A percentile compares a stretch with the other conserved stretches of the same genome.
These are phyloP conservation scores for Lysandra coridon DNA, from an alignment of 2,888 invertebrate genomes.

Conservation along the genomic window DNA sequence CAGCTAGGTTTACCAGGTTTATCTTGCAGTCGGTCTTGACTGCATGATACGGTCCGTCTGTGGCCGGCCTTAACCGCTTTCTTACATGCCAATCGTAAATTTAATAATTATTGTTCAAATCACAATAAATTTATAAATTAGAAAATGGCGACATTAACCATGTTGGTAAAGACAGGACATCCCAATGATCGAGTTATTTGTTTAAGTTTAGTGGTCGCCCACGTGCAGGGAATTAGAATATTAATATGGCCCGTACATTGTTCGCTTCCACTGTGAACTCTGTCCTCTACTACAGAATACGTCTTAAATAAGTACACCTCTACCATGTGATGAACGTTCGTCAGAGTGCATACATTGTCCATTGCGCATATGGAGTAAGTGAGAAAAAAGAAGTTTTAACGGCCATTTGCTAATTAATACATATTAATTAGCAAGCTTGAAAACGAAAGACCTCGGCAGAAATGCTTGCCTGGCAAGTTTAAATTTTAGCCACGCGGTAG, in stretches of 20 bases:
- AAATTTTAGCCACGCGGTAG: too few species aligned
- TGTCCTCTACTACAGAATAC: conserved; percentile 30
- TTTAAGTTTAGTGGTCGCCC: conserved; percentile 76
- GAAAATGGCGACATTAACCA: conserved; percentile 32
- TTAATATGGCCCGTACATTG: conserved; percentile 61
- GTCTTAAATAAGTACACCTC: neutral
- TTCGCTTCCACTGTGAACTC: conserved; percentile 57
- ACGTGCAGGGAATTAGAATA: conserved; percentile 66
- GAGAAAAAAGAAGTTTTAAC: too few species aligned
- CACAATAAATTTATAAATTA: conserved; percentile 5
- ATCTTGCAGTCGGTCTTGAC: too few species aligned
- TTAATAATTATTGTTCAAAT: neutral
- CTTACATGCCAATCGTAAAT: neutral
- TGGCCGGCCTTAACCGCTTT: too few species aligned
- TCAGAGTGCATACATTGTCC: neutral
- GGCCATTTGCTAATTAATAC: too few species aligned
- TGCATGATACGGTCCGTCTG: too few species aligned
- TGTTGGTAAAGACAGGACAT: conserved; percentile 63
- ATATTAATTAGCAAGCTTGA: too few species aligned
- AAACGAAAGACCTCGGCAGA: too few species aligned
- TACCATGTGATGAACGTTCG: neutral
- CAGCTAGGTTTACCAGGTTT: too few species aligned
- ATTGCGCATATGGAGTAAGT: neutral
- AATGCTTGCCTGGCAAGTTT: too few species aligned
- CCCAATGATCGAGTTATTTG: conserved; percentile 79